Percentiles rank a stretch among this genome's conserved stretches.
Evolutionary conservation across 2,888 invertebrate species (phyloP).

Genomic region (Pyrocoelia pectoralis): DNA sequence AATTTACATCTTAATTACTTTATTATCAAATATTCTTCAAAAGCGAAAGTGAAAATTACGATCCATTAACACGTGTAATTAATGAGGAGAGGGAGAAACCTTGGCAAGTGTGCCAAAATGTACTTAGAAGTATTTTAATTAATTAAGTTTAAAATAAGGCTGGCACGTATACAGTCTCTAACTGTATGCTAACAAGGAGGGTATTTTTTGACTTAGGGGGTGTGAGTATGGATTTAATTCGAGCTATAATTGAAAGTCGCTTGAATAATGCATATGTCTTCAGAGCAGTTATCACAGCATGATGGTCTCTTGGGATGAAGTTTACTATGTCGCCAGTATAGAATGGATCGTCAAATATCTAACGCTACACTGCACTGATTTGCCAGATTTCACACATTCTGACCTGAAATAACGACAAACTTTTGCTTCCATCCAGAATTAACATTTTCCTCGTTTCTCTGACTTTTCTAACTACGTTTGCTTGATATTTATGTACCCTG

Average conservation of each 20-base stretch:
- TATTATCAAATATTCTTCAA: neutral
- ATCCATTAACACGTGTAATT: neutral
- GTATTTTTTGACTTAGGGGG: conserved; percentile 35
- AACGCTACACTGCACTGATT: conserved; percentile 55
- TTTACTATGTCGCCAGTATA: conserved; percentile 51
- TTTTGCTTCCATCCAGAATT: conserved; percentile 31
- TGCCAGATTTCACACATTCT: conserved; percentile 48
- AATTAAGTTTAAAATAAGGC: neutral
- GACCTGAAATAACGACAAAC: conserved; percentile 36
- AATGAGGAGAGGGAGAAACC: neutral
- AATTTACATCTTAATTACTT: conserved; percentile 16
- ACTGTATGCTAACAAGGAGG: conserved; percentile 33
- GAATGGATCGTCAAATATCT: conserved; percentile 52
- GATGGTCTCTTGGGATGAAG: conserved; percentile 51
- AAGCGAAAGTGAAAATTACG: neutral
- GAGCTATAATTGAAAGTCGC: conserved; percentile 60
- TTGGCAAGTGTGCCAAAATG: neutral
- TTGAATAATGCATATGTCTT: conserved; percentile 59
- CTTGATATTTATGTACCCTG: conserved; percentile 24
- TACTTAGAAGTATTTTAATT: neutral
- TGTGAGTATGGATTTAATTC: conserved; percentile 49
- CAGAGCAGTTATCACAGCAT: conserved; percentile 50
- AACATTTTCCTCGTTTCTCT: conserved; percentile 23
- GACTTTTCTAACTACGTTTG: conserved; percentile 4
- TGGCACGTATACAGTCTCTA: conserved; percentile 12